Percentiles rank a stretch among this genome's conserved stretches.
phyloP scores from a whole-genome alignment of 2,797 vertebrate species.

The Dryobates pubescens region DNA sequence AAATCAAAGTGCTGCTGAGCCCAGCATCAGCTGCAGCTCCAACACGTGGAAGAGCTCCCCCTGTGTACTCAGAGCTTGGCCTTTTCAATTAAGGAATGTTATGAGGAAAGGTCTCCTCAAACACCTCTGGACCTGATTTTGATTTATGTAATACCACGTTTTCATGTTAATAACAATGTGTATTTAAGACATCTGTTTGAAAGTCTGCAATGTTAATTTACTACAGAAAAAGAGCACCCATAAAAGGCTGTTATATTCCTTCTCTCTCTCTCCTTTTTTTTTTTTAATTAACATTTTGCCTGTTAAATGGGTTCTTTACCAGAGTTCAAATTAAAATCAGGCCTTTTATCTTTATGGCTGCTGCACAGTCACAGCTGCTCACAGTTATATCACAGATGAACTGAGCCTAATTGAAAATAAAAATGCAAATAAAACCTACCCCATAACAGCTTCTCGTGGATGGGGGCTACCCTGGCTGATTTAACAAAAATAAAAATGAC shows the following conservation, averaged over 20 bases:
- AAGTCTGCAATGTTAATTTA: constrained; percentile 83
- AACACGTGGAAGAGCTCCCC: constrained; percentile 45
- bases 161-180: constrained; percentile 81
- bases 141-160: constrained; percentile 83
- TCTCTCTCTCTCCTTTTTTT: constrained; percentile 55
- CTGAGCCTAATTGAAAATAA: constrained; percentile 83
- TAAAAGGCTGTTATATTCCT: constrained; percentile 79
- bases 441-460: constrained; percentile 70
- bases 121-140: constrained; percentile 80
- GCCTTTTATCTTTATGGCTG: constrained; percentile 82
- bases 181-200: constrained; percentile 84
- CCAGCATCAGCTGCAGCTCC: constrained; percentile 41
- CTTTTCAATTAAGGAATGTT: constrained; percentile 76
- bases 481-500: constrained; percentile 58
- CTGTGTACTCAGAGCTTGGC: constrained; percentile 19
- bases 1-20: constrained; percentile 9
- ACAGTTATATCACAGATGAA: constrained; percentile 81
- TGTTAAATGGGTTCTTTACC: constrained; percentile 82
- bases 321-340: constrained; percentile 83
- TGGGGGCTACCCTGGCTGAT: constrained; percentile 18
- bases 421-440: constrained; percentile 81
- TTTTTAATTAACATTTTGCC: constrained; percentile 83
- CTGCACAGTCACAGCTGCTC: constrained; percentile 79
- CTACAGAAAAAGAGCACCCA: constrained; percentile 71
- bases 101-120: constrained; percentile 74